Base-by-base conservation (phyloP, 1,140 invertebrate species). In the Ericerus pela region DNA sequence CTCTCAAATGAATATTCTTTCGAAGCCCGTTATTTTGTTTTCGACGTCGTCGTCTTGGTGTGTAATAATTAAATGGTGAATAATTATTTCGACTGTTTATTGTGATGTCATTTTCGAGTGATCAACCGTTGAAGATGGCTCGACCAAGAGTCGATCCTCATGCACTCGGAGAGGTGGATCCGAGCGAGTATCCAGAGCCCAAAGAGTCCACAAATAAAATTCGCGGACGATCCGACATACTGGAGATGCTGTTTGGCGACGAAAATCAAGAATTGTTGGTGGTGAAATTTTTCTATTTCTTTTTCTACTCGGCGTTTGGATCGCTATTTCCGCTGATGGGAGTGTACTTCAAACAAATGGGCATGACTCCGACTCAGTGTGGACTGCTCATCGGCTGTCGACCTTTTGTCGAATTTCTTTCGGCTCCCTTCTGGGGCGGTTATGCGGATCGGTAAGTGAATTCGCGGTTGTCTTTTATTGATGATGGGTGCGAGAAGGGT, bases 231-330 rank as follows among this genome's bases (percentile, higher is more conserved):
- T 82, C 80, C 58, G 88, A 91, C 66, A 67, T 93, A 57, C 69
- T 93, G 55, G 88, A 91, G 69, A 76, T 85, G 63, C 71, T 91
- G 11, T 89, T 86, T 63, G 86, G 87, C 6, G 70, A 81, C 22
- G n/a, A n/a, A n/a, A n/a, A n/a, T n/a, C 86, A 85, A 51, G 89
- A 96, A 67, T 73, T 96, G 41, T 76, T 96, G 53, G 85, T 90
- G 3, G 89, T 93, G 52, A 96, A 96, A 69, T 85, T 87, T 1
- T 99, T 99, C 70, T 99, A 99, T 69, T 97, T 99, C 70, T 98
- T 97, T 76, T 99, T 98, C 72, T 99, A 97, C 68, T 93, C 95
- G 1, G 95, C 96, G 1, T 99, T 99, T 65, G 96, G 96, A 5
- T 96, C 92, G 0, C 75, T 99, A 0, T 98, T 98, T 67, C 96